Percentiles rank a stretch among this genome's conserved stretches.
phyloP scores from a whole-genome alignment of 2,797 vertebrate genomes.

The Hippopotamyrus pictus region DNA sequence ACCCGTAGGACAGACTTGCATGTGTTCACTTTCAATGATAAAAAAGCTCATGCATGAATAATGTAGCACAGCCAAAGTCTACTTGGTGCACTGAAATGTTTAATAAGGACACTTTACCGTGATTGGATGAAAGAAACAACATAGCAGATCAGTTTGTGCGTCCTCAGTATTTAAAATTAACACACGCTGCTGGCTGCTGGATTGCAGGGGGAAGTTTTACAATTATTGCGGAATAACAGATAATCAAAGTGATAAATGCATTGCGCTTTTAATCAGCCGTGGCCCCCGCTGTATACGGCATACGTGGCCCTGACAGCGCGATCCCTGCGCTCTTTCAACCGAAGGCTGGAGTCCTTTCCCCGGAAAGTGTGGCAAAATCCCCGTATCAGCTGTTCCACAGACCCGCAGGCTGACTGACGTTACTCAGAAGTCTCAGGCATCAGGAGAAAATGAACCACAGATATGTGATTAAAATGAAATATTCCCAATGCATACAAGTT shows the following conservation, averaged over 20 bases:
- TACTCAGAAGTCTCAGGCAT: neutral
- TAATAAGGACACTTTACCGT: conserved; percentile 22
- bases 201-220: conserved; percentile 37
- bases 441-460: neutral
- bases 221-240: conserved; percentile 41
- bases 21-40: conserved; percentile 30
- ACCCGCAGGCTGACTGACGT: neutral
- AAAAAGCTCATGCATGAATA: conserved; percentile 35
- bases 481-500: neutral
- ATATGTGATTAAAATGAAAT: neutral
- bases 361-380: neutral
- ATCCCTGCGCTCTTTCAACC: neutral
- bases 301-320: neutral
- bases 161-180: conserved; percentile 34
- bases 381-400: neutral
- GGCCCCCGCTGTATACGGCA: conserved; percentile 15
- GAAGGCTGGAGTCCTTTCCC: neutral
- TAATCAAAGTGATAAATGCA: conserved; percentile 33
- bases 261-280: conserved; percentile 35
- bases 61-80: conserved; percentile 25
- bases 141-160: conserved; percentile 14
- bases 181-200: conserved; percentile 39
- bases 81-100: conserved; percentile 21
- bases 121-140: neutral
- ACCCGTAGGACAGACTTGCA: conserved; percentile 20